phyloP scores from a whole-genome alignment of 2,797 vertebrate species.

The Sebastes glaucus region DNA sequence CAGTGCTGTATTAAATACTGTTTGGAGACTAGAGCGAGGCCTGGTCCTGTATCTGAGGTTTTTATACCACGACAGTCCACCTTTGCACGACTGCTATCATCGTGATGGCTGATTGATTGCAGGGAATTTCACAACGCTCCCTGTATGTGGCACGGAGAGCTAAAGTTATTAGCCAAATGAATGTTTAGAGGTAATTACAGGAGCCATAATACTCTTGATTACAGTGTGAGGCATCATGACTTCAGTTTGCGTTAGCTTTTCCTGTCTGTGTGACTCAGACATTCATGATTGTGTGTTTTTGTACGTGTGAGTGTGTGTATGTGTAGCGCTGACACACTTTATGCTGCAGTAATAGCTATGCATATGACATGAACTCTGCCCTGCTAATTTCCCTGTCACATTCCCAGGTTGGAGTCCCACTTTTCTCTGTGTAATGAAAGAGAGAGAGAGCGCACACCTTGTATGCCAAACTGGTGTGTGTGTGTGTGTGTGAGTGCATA shows the following conservation, averaged over 20 bases:
- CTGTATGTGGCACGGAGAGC: slow-evolving; percentile 16
- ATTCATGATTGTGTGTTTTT: slow-evolving; percentile 19
- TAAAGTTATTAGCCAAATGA: slow-evolving; percentile 70
- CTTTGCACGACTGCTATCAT: neutral
- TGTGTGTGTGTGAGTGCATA: neutral
- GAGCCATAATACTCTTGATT: slow-evolving; percentile 62
- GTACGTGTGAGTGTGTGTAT: neutral
- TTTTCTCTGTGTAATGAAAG: slow-evolving; percentile 13
- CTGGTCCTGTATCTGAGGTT: neutral
- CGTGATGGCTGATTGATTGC: neutral
- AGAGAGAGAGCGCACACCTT: neutral
- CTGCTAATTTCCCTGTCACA: slow-evolving; percentile 33
- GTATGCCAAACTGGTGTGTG: neutral
- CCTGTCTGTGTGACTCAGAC: slow-evolving; percentile 60
- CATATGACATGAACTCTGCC: slow-evolving; percentile 44
- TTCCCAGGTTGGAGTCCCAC: slow-evolving; percentile 17
- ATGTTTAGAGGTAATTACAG: slow-evolving; percentile 72
- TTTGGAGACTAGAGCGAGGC: neutral
- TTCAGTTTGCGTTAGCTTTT: slow-evolving; percentile 66
- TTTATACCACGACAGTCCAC: neutral
- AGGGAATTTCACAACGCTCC: slow-evolving; percentile 30
- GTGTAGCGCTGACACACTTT: slow-evolving; percentile 23
- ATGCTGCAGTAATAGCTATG: slow-evolving; percentile 10
- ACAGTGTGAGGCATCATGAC: slow-evolving; percentile 61
- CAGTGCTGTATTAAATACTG: neutral